A percentile compares a stretch with the other conserved stretches of the same genome.
Conservation (phyloP, 2,113 vertebrate species). For the Peromyscus californicus region DNA sequence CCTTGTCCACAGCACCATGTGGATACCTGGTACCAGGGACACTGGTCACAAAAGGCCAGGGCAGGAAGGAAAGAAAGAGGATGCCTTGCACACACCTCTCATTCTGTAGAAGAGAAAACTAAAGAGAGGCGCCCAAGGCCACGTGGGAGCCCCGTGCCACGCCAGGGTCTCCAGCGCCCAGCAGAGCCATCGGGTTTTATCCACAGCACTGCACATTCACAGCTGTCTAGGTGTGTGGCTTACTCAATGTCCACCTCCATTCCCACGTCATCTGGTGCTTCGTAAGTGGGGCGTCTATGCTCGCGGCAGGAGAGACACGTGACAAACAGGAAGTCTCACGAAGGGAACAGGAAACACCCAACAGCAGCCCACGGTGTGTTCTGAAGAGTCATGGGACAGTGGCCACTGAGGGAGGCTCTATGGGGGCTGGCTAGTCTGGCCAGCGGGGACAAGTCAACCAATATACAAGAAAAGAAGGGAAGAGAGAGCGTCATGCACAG, state of each 20-base stretch:
- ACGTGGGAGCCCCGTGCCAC: no score
- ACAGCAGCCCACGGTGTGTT: not conserved
- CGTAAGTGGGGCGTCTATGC: not conserved
- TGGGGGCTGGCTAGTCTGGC: no score
- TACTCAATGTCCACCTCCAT: no score
- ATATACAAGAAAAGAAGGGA: not conserved
- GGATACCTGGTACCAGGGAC: no score
- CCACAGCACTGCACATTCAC: not conserved
- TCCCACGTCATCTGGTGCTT: not conserved
- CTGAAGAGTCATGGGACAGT: not conserved
- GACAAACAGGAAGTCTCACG: not conserved
- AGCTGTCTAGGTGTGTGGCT: not conserved
- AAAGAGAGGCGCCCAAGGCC: not conserved
- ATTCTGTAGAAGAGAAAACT: not conserved
- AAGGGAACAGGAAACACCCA: not conserved
- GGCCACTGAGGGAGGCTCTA: not conserved
- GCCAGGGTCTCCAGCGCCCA: not conserved
- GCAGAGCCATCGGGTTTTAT: not conserved
- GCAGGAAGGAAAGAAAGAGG: not conserved
- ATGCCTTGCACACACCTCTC: not conserved
- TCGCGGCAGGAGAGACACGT: not conserved
- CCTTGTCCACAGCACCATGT: not conserved
- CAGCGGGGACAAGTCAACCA: not conserved
- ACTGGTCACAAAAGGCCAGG: not conserved
- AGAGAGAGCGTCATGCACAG: rapidly evolving